These are phyloP conservation scores for Hesperia comma DNA, from an alignment of 2,888 invertebrate genomes.

Conservation along the genomic window DNA sequence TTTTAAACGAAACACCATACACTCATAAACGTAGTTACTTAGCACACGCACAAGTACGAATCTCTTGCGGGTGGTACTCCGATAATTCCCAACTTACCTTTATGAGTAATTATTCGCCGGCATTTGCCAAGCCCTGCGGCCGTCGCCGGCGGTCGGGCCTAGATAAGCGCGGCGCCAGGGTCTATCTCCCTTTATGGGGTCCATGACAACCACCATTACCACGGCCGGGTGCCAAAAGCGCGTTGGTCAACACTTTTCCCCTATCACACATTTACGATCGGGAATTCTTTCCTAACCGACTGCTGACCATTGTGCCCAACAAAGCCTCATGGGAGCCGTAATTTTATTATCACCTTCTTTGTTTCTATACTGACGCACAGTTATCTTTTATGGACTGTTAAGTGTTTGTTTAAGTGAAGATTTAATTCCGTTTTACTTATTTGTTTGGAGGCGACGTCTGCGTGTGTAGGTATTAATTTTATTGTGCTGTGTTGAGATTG, in stretches of 20 bases:
- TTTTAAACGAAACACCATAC: no score
- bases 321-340: slow-evolving; percentile 48
- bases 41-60: neutral
- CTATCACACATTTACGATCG: slow-evolving; percentile 74
- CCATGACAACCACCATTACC: slow-evolving; percentile 42
- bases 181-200: slow-evolving; percentile 62
- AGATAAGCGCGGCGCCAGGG: slow-evolving; percentile 68
- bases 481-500: slow-evolving; percentile 8
- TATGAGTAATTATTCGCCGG: slow-evolving; percentile 15
- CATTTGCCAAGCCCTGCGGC: slow-evolving; percentile 36
- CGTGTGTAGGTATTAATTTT: slow-evolving; percentile 33
- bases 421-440: slow-evolving; percentile 44
- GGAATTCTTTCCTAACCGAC: slow-evolving; percentile 46
- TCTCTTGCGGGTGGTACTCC: neutral
- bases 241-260: slow-evolving; percentile 73
- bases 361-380: slow-evolving; percentile 52
- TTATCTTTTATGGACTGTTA: slow-evolving; percentile 54
- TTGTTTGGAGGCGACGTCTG: slow-evolving; percentile 36
- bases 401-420: slow-evolving; percentile 47
- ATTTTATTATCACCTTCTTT: slow-evolving; percentile 74
- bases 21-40: no score
- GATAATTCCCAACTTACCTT: neutral
- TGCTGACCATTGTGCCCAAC: slow-evolving; percentile 22
- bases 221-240: slow-evolving; percentile 81
- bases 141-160: slow-evolving; percentile 41